These are phyloP conservation scores for Stomatorhinus walkeri DNA, from an alignment of 2,797 vertebrate species.

Conservation along the genomic window DNA sequence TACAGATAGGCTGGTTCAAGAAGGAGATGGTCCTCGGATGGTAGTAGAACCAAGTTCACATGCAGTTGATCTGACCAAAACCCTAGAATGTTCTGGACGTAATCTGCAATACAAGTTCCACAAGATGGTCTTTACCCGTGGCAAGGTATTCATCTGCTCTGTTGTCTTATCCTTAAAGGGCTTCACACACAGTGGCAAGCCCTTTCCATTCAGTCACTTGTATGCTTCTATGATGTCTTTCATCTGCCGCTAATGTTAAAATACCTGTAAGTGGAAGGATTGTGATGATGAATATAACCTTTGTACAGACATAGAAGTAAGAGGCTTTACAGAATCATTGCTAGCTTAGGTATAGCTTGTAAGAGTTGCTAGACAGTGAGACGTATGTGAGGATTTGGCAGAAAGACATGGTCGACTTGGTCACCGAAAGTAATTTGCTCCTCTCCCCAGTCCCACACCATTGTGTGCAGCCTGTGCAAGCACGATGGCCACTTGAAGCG, in stretches of 20 bases:
- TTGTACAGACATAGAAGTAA: neutral
- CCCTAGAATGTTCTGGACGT: constrained; percentile 25
- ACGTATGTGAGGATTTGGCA: neutral
- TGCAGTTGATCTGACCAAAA: constrained; percentile 22
- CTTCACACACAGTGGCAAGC: neutral
- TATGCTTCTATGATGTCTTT: neutral
- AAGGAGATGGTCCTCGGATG: neutral
- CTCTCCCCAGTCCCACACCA: constrained; percentile 68
- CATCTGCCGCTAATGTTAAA: neutral
- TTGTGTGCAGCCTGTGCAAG: constrained; percentile 88
- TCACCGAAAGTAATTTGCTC: neutral
- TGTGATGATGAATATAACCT: neutral
- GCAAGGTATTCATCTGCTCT: constrained; percentile 66
- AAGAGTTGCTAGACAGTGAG: neutral
- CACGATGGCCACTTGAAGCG: constrained; percentile 85
- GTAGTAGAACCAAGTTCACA: neutral
- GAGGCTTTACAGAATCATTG: neutral
- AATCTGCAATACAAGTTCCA: constrained; percentile 67
- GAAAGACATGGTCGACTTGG: neutral
- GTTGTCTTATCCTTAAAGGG: neutral
- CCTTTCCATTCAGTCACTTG: neutral
- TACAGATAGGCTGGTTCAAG: neutral
- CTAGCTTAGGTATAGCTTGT: neutral
- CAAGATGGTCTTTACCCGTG: constrained; percentile 75
- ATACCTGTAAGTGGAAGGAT: neutral